phyloP scores from a whole-genome alignment of 64 coral and sea anemone genomes.

The Orbicella faveolata region DNA sequence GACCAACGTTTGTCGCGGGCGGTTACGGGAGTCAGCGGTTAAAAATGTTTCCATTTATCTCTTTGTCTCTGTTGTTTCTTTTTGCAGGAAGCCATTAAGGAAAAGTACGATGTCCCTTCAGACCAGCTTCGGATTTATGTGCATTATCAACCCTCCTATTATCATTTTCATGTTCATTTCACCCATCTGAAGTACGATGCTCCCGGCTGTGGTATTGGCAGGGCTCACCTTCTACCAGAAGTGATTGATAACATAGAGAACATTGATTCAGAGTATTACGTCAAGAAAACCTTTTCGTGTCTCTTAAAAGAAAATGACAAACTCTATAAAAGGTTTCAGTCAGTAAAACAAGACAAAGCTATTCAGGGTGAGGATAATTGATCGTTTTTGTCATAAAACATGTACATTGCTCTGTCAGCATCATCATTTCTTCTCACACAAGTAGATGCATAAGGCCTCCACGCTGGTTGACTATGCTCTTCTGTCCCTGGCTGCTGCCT shows the following conservation, averaged over 20 bases:
- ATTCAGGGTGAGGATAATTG: no score
- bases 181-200: constrained; percentile 89
- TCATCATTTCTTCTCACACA: no score
- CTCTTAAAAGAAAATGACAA: constrained; percentile 79
- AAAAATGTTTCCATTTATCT: not conserved
- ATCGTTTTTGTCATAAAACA: not conserved
- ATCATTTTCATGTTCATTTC: constrained; percentile 96
- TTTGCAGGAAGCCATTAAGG: constrained; percentile 68
- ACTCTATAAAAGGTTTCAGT: constrained; percentile 41
- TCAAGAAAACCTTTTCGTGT: constrained; percentile 85
- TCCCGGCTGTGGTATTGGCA: constrained; percentile 67
- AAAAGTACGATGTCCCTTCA: constrained; percentile 61
- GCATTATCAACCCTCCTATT: constrained; percentile 97
- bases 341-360: not conserved
- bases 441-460: no score
- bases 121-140: constrained; percentile 86
- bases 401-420: no score
- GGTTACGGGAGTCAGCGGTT: no score
- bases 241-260: constrained; percentile 97
- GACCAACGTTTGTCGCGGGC: no score
- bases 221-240: constrained; percentile 90
- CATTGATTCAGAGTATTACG: constrained; percentile 76
- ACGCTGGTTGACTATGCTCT: no score
- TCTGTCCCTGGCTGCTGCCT: no score
- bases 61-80: constrained; percentile 21